Base-by-base conservation (phyloP, 2,888 invertebrate species). In the Temnothorax ravouxi region DNA sequence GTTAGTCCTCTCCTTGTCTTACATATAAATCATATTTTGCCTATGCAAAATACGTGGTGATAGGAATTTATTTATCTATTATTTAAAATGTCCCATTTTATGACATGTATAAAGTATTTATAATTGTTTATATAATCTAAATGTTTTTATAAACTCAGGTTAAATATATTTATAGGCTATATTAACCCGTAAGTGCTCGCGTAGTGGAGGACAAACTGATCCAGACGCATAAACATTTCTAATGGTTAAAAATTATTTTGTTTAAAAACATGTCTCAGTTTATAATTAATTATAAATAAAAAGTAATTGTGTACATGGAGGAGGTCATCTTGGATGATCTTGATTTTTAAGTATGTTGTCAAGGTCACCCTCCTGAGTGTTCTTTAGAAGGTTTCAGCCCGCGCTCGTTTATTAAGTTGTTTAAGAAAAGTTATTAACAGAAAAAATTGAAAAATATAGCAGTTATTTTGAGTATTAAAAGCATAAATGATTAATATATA, bases 1-100 rank as follows among this genome's bases (percentile, higher is more conserved):
- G 98, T 98, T 89, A 87, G 61, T 82, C 15, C 29, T 9, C 2
- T 25, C 34, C 34, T 41, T 50, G 1, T 38, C 1, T 67, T 13
- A 54, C 4, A 38, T 29, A 80, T 62, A 83, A 47, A 34, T 34
- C 41, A n/a, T 47, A 25, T 62, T 67, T 59, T 21, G 8, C 6
- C 3, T 34, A 56, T 76, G 50, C 81, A 18, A 34, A 34, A 41
- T 61, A 44, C 47, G 11, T 41, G 21, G 21, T 69, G 13, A 59
- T 59, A 15, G 3, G 9, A 34, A 56, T 52, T 25, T 66, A 15
- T 77, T 9, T n/a, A 1, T 8, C 2, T 50, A 21, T 77, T 44
- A 18, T 69, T 18, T 38, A 18, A n/a, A 54, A 54, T 21, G 21
- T 54, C 5, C 9, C n/a, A 34, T 64, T 25, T 59, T 61, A n/a